A percentile compares a stretch with the other conserved stretches of the same genome.
Evolutionary conservation across 1,140 invertebrate genomes (phyloP).

Genomic region (Nymphalis io): DNA sequence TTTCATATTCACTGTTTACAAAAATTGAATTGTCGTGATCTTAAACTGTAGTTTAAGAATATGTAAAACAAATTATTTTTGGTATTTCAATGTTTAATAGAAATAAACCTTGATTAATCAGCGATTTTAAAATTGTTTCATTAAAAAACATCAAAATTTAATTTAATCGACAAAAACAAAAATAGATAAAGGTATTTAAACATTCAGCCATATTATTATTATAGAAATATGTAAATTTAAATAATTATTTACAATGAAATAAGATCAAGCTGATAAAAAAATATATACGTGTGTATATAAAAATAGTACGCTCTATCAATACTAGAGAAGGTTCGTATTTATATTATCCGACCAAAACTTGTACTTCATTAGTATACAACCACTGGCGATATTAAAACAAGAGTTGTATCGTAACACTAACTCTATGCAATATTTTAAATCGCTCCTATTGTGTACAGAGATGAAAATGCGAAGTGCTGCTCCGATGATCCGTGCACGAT

Average conservation of each 20-base stretch:
- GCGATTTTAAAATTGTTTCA: no score
- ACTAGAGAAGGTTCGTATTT: neutral
- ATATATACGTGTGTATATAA: neutral
- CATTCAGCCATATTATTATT: no score
- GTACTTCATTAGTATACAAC: conserved; percentile 7
- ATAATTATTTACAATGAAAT: neutral
- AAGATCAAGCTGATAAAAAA: neutral
- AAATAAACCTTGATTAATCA: no score
- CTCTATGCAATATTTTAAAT: conserved; percentile 70
- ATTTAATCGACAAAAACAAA: no score
- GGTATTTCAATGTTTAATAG: no score
- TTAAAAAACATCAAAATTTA: no score
- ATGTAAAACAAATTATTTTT: no score
- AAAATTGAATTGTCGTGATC: conserved; percentile 9
- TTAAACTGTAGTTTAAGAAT: neutral
- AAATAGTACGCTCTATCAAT: neutral
- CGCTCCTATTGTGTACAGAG: conserved; percentile 61
- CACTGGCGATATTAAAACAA: conserved; percentile 32
- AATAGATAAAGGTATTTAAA: no score
- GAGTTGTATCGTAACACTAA: conserved; percentile 40
- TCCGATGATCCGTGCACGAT: conserved; percentile 68
- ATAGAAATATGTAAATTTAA: neutral
- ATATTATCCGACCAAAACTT: conserved; percentile 7
- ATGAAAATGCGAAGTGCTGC: conserved; percentile 67
- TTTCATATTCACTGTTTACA: conserved; percentile 6